Conservation (phyloP, 2,797 vertebrate genomes). For the Natrix natrix region DNA sequence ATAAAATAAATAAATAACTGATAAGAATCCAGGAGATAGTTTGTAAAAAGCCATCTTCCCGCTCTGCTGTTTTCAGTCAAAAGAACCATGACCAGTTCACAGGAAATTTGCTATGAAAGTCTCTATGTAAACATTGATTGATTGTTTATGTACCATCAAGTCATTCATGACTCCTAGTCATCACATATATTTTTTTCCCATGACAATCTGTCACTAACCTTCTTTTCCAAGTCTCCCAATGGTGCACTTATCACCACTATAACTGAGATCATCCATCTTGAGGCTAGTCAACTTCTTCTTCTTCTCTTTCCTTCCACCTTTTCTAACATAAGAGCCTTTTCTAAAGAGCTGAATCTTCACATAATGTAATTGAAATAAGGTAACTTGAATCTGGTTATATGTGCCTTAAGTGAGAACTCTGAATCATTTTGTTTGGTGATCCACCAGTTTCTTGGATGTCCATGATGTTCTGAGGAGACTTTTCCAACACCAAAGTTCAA, state of each 20-base stretch:
- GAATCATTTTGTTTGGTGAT: neutral
- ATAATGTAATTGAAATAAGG: neutral
- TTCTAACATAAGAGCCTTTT: neutral
- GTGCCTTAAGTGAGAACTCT: neutral
- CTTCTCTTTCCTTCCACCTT: neutral
- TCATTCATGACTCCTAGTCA: neutral
- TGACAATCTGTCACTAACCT: neutral
- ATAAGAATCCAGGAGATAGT: neutral
- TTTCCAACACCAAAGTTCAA: neutral
- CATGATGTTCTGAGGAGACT: neutral
- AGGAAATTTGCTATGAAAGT: neutral
- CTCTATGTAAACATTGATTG: neutral
- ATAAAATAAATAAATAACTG: neutral
- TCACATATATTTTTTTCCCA: neutral
- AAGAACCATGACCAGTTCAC: neutral
- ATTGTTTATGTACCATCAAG: neutral
- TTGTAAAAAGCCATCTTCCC: neutral
- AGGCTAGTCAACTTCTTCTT: neutral
- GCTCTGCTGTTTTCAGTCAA: neutral
- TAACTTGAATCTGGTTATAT: neutral
- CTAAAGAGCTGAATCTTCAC: neutral
- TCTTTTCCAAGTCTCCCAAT: neutral
- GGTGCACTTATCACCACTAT: neutral
- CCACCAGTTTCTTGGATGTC: neutral
- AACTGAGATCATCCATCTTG: neutral